Evolutionary conservation across 2,797 vertebrate genomes (phyloP).

Genomic region (Monodelphis domestica): DNA sequence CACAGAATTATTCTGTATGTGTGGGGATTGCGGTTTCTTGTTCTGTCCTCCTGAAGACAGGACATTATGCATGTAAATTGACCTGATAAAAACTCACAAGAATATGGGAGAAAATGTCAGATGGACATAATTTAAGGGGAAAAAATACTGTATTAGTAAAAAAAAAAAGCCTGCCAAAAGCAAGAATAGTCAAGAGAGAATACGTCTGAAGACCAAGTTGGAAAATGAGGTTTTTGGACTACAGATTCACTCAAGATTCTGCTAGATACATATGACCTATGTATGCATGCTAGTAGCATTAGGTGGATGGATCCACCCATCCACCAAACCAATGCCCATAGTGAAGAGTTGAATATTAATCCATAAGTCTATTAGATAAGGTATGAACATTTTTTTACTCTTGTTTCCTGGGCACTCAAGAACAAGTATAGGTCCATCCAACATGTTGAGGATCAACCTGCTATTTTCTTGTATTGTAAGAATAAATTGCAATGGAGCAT

Average conservation of each 20-base stretch:
- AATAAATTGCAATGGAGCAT: no score
- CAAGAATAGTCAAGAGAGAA: neutral
- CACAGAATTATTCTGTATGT: no score
- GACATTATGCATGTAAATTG: neutral
- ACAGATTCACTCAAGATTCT: neutral
- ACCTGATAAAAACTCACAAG: neutral
- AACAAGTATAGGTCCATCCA: no score
- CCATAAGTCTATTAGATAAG: neutral
- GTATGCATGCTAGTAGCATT: neutral
- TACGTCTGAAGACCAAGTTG: neutral
- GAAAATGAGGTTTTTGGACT: neutral
- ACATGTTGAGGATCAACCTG: no score
- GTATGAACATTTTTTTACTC: neutral
- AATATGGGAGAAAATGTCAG: fast-evolving
- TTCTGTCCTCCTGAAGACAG: neutral
- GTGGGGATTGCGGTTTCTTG: neutral
- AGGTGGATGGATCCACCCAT: neutral
- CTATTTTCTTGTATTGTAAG: no score
- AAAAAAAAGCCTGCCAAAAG: neutral
- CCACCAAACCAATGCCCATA: neutral
- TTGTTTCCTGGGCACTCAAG: neutral
- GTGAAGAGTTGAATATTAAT: neutral
- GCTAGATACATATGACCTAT: neutral
- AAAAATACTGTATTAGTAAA: neutral
- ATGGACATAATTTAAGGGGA: fast-evolving